Base-by-base conservation (phyloP, 1,140 invertebrate species). In the Drosophila lini region DNA sequence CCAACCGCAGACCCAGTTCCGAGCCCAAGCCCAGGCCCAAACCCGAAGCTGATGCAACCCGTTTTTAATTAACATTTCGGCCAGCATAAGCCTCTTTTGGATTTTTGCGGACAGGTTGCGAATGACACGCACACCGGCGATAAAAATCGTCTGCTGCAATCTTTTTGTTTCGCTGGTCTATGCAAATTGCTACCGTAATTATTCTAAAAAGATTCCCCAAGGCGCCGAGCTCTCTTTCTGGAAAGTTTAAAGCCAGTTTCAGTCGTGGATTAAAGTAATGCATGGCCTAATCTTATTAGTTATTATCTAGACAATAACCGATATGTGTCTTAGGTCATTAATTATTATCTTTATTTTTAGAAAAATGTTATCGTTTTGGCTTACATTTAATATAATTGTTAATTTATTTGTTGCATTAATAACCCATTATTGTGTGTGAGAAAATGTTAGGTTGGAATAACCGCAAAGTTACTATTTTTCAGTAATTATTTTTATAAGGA, bases 51-150 rank as follows among this genome's bases (percentile, higher is more conserved):
- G 25, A 52, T 75, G 58, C 60, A 75, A 75, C 73, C 60, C 73
- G 73, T 75, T 75, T 75, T 65, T 32, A 65, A 75, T 73, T 73
- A 73, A 71, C 69, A 73, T 73, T 73, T 73, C 69, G 67, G 42
- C 44, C 44, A 48, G 28, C 65, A 71, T 71, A 59, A 48, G 42
- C 36, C 44, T 59, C 31, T 15, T 47, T 36, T 22, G 52, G 13
- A 3, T 25, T 22, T 31, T 28, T 38, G 5, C 11, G 50, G 42
- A 69, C 42, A 31, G 53, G 67, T 73, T 71, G 42, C 22, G 22
- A 36, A 38, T 47, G 42, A 58, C 42, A 48, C 31, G 31, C n/a
- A 22, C 10, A 28, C 9, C 19, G 38, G 16, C 31, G 13, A 59
- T 70, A 71, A 71, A 71, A 71, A 42, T 36, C 10, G 65, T 73